A percentile compares a stretch with the other conserved stretches of the same genome.
These are phyloP conservation scores for Suricata suricatta DNA, from an alignment of 2,113 vertebrate genomes.

Conservation along the genomic window DNA sequence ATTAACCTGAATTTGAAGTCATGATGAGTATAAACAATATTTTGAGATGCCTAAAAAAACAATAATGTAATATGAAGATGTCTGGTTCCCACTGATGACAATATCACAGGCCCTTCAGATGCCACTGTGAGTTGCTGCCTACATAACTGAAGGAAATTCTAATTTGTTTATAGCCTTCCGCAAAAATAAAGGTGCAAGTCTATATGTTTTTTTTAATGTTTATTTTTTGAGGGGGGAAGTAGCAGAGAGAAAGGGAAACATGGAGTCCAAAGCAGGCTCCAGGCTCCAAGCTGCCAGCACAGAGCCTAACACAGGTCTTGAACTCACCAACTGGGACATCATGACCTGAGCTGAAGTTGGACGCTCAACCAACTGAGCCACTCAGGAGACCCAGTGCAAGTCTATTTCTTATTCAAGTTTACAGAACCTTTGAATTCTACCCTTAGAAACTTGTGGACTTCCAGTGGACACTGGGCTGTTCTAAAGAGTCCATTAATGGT, in stretches of 20 bases:
- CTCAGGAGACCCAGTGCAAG: background rate
- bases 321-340: no score
- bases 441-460: background rate
- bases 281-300: no score
- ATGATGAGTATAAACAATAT: background rate
- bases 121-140: background rate
- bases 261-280: no score
- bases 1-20: background rate
- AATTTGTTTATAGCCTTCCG: background rate
- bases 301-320: no score
- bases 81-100: background rate
- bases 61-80: background rate
- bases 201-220: background rate
- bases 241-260: no score
- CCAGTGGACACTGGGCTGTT: background rate
- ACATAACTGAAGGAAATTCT: background rate
- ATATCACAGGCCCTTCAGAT: background rate
- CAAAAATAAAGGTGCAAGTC: background rate
- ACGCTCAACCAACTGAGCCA: no score
- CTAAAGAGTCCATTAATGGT: background rate
- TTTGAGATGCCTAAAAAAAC: background rate
- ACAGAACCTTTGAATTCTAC: background rate
- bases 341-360: no score
- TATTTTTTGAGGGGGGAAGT: no score
- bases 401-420: background rate